Evolutionary conservation across 2,113 vertebrate genomes (phyloP).

Genomic region (Phoxinus phoxinus): DNA sequence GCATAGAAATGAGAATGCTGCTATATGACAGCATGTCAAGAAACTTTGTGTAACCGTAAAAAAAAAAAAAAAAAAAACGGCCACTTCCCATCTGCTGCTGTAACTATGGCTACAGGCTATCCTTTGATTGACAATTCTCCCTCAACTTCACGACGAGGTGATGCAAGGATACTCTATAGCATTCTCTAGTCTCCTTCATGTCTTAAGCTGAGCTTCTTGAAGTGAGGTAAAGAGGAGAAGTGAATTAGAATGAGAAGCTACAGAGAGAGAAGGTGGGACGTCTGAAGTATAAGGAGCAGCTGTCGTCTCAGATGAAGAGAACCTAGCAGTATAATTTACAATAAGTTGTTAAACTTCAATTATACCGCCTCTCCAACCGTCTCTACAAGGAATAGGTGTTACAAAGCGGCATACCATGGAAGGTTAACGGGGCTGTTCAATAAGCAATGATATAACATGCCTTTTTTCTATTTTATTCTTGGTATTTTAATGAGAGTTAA

Average conservation of each 20-base stretch:
- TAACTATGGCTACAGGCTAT: constrained; percentile 28
- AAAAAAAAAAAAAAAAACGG: too few relatives aligned
- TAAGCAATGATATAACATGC: neutral
- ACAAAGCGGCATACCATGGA: constrained; percentile 2
- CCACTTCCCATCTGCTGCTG: constrained; percentile 39
- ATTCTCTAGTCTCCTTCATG: constrained; percentile 30
- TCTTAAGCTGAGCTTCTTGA: neutral
- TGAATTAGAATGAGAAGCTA: constrained; percentile 30
- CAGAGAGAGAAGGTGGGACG: neutral
- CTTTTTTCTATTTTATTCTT: neutral
- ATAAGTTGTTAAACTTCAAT: constrained; percentile 47
- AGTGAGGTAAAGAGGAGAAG: constrained; percentile 20
- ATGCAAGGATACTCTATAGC: constrained; percentile 15
- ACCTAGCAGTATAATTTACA: constrained; percentile 28
- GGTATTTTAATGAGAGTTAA: neutral
- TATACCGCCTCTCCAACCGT: constrained; percentile 14
- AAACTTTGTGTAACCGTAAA: constrained; percentile 5
- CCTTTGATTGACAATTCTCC: constrained; percentile 43
- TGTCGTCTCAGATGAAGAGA: constrained; percentile 34
- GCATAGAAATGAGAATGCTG: constrained; percentile 29
- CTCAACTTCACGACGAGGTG: constrained; percentile 10
- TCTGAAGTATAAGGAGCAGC: constrained; percentile 27
- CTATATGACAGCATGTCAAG: constrained; percentile 35
- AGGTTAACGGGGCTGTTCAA: constrained; percentile 13
- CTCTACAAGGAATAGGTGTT: constrained; percentile 11